Evolutionary conservation across 2,113 vertebrate genomes (phyloP).

Genomic region (Pungitius pungitius): DNA sequence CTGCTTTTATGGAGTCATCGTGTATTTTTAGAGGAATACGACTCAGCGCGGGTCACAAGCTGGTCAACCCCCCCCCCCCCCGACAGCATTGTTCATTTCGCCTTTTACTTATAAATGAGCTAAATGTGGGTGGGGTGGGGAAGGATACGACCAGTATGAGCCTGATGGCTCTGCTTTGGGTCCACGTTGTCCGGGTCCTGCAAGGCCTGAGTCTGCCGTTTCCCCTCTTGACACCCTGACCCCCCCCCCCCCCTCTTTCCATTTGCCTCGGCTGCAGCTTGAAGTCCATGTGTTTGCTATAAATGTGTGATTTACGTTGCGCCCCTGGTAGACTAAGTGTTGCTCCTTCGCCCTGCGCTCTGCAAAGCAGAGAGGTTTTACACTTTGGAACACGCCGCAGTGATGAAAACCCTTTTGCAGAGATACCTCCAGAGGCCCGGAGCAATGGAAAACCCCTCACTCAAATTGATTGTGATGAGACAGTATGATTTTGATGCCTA

Average conservation of each 20-base stretch:
- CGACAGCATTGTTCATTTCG: not conserved
- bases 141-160: conserved; percentile 7
- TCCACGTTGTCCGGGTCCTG: not conserved
- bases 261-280: conserved; percentile 53
- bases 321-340: conserved; percentile 22
- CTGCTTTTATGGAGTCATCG: conserved; percentile 31
- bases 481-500: conserved; percentile 25
- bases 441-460: conserved; percentile 40
- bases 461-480: conserved; percentile 33
- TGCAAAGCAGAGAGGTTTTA: conserved; percentile 11
- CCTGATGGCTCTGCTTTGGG: not conserved
- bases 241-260: too few relatives aligned
- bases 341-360: not conserved
- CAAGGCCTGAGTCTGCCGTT: conserved; percentile 27
- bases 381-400: conserved; percentile 2
- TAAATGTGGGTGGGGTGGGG: not conserved
- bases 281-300: conserved; percentile 42
- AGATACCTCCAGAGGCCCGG: conserved; percentile 7
- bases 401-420: not conserved
- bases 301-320: conserved; percentile 59
- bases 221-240: conserved; percentile 61
- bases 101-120: not conserved
- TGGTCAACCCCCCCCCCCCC: conserved; percentile 29
- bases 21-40: conserved; percentile 41
- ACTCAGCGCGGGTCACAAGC: conserved; percentile 2